Base-by-base conservation (phyloP, 2,888 invertebrate species). In the Sipha maydis region DNA sequence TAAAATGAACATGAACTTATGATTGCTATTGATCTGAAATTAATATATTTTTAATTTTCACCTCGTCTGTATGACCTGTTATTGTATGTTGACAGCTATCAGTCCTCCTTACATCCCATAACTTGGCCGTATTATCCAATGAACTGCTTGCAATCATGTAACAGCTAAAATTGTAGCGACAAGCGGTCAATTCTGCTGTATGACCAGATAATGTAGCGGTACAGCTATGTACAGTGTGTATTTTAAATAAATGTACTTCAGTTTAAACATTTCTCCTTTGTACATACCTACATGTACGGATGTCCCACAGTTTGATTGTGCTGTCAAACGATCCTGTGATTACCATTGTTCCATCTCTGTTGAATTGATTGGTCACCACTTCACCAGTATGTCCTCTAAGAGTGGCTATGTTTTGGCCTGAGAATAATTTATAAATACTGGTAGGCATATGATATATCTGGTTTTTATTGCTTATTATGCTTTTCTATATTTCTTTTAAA, bases 321-420 rank as follows among this genome's bases (percentile, higher is more conserved):
- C 94, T 94, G 91, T 96, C 96, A 91, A 96, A 96, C 4, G 96
- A 96, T 11, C 96, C 96, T 0, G 96, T 96, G 90, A 96, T 93
- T 89, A 96, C 92, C 82, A 94, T 92, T 90, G 94, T 94, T 0
- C 96, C 96, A 90, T 94, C 94, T 19, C 92, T 94, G 91, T 94
- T 95, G 91, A 96, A 96, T 90, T 95, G 94, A 21, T 96, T 92
- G 0, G 95, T 94, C 86, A 96, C 95, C 83, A 97, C 95, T 92
- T 96, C 96, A 1, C 95, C 96, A 1, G 94, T 94, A 91, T 97
- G 96, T 0, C 95, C 95, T n/a, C 90, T 91, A 90, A 95, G 93
- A 19, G 77, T 77, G 25, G 31, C 85, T 38, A 85, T 1, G 21
- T 77, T 85, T 69, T 85, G 85, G 4, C 85, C 85, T 85, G 25